These are phyloP conservation scores for Pygoscelis antarcticus DNA, from an alignment of 2,113 vertebrate genomes.

Conservation along the genomic window DNA sequence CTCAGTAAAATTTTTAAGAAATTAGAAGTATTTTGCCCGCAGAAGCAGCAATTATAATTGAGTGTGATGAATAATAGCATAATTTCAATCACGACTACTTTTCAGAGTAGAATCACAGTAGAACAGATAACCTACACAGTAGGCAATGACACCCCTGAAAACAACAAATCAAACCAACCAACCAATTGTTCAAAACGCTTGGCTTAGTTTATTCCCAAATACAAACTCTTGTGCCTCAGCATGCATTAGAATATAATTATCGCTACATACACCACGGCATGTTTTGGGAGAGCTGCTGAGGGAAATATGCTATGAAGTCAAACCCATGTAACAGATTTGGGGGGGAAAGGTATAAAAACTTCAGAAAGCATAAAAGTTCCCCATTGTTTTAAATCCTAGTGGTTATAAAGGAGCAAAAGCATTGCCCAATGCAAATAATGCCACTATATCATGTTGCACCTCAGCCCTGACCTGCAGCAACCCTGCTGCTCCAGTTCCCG, in stretches of 20 bases:
- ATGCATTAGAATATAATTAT: not conserved
- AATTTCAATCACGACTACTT: not conserved
- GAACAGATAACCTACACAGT: not conserved
- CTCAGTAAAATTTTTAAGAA: not conserved
- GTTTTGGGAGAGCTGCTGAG: not conserved
- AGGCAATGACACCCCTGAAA: not conserved
- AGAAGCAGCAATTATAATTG: not conserved
- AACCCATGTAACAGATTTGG: not conserved
- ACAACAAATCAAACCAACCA: not conserved
- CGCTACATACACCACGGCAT: not conserved
- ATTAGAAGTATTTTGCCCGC: not conserved
- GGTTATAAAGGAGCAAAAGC: not conserved
- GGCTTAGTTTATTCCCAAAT: not conserved
- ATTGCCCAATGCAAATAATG: not conserved
- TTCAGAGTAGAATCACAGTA: not conserved
- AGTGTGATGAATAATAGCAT: not conserved
- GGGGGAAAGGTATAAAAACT: not conserved
- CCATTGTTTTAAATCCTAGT: not conserved
- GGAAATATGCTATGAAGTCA: not conserved
- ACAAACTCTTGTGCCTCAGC: not conserved
- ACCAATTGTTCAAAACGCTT: not conserved
- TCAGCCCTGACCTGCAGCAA: not conserved
- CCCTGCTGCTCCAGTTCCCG: not conserved
- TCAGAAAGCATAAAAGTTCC: not conserved
- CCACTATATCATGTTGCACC: not conserved